Conservation (phyloP, 2,797 vertebrate species). For the Pangasius krempfi region DNA sequence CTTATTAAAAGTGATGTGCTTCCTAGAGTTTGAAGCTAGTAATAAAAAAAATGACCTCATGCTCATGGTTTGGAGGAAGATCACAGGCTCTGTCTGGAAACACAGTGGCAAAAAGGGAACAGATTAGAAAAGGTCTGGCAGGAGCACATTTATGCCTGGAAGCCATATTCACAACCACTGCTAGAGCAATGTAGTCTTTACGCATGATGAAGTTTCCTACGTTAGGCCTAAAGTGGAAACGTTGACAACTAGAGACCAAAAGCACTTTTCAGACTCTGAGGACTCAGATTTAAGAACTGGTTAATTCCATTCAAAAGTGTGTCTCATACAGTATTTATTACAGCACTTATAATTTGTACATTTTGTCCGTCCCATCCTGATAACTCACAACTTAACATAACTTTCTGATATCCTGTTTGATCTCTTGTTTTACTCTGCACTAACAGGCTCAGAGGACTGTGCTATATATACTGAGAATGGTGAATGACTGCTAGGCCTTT, state of each 20-base stretch:
- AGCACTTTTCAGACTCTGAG: conserved; percentile 13
- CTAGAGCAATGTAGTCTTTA: conserved; percentile 64
- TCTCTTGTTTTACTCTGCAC: background rate
- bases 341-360: background rate
- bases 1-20: conserved; percentile 52
- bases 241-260: conserved; percentile 51
- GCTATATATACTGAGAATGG: background rate
- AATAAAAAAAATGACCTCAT: conserved; percentile 69
- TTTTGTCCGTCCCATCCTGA: background rate
- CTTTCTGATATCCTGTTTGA: background rate
- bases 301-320: background rate
- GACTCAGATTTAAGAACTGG: conserved; percentile 4
- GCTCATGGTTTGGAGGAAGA: conserved; percentile 53
- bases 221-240: conserved; percentile 57
- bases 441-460: background rate
- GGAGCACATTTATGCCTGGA: conserved; percentile 64
- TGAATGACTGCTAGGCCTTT: background rate
- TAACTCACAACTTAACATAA: background rate
- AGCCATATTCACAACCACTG: conserved; percentile 65
- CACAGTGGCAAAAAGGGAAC: conserved; percentile 47
- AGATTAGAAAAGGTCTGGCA: conserved; percentile 39
- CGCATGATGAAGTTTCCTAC: conserved; percentile 50
- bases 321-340: background rate
- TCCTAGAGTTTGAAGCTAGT: conserved; percentile 53
- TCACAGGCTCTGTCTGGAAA: conserved; percentile 61